Evolutionary conservation across 2,888 invertebrate genomes (phyloP), one percentile per base, ranked within the genome.

Genomic region (Calameuta pallipes): DNA sequence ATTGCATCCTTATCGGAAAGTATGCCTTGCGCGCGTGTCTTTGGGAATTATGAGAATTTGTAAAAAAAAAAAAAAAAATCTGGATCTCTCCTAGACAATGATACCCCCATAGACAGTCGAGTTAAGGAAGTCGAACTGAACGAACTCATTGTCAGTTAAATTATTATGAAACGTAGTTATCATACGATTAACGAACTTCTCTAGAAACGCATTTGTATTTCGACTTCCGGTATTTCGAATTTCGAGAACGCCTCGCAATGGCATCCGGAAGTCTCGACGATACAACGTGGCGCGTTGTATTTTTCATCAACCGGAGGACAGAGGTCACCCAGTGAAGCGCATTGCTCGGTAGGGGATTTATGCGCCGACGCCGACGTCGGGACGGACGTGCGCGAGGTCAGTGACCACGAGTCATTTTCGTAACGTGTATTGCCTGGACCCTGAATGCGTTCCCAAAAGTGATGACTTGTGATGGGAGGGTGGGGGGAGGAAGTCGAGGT

Each of bases 321-420:
- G 78, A 76, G 81, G 80, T 81, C 79, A 77, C 73, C 79, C 80
- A 81, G 80, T 80, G 79, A 75, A 36, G 76, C 37, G 36, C 31
- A 69, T 36, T 31, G 35, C 71, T 37, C 70, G 30, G n/a, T 13
- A 70, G 12, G 69, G 69, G 35, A 73, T 75, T 76, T 77, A 76
- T 71, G 71, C 36, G 74, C 80, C 41, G 41, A 41, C 15, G 41
- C 41, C 41, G 41, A 41, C 41, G 41, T 41, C 41, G 15, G 41
- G 41, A 82, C 85, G 84, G 83, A 87, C 85, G 86, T 87, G 88
- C 84, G 84, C 87, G 87, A 87, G 87, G 87, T 87, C 87, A 87
- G 87, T 87, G 88, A 87, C 88, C 87, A 87, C 87, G 79, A 23
- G 34, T 15, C 74, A 81, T 80, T 82, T 85, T 83, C 81, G 34